These are phyloP conservation scores for Oreochromis mossambicus DNA, from an alignment of 2,797 vertebrate genomes.

Conservation along the genomic window DNA sequence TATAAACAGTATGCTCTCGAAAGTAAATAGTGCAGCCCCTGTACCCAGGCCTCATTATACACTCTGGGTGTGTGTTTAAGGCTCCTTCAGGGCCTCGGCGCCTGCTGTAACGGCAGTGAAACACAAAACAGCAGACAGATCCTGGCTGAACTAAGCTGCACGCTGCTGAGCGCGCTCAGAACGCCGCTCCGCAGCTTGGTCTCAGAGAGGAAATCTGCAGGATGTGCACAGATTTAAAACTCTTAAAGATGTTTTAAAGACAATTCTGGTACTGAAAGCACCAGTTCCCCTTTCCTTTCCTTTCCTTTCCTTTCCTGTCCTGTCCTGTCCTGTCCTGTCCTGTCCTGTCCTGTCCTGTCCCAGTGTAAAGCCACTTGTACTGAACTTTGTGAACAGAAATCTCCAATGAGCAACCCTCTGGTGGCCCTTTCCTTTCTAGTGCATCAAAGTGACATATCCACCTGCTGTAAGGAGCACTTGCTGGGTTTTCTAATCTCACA, in stretches of 20 bases:
- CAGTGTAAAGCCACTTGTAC: background rate
- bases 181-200: background rate
- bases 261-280: background rate
- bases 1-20: slow-evolving; percentile 27
- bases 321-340: no score
- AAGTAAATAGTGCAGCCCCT: slow-evolving; percentile 36
- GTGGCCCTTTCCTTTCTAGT: background rate
- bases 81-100: slow-evolving; percentile 7
- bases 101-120: background rate
- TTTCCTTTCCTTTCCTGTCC: background rate
- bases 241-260: background rate
- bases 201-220: background rate
- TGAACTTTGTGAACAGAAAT: background rate
- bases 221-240: background rate
- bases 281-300: background rate
- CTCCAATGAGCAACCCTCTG: background rate
- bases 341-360: background rate
- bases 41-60: slow-evolving; percentile 37
- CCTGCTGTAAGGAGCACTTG: background rate
- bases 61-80: slow-evolving; percentile 30
- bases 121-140: background rate
- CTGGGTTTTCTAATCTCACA: background rate
- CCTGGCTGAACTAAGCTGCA: background rate
- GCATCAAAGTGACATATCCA: background rate
- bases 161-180: background rate